These are phyloP conservation scores for Loripinus fragilis DNA, from an alignment of 2,888 invertebrate species.

Conservation along the genomic window DNA sequence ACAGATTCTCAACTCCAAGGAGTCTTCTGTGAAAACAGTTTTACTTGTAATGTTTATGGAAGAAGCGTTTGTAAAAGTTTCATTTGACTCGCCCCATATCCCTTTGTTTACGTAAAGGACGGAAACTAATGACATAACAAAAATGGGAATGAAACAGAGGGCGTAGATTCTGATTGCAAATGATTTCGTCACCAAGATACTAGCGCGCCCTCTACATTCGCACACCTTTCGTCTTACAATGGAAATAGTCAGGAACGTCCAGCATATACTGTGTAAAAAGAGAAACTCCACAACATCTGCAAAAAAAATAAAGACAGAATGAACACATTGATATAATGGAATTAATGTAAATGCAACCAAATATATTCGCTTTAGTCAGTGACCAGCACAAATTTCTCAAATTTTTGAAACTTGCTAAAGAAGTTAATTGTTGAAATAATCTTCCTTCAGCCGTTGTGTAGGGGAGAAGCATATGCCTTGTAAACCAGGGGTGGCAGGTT, in stretches of 20 bases:
- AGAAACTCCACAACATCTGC: conserved; percentile 40
- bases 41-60: too few species aligned
- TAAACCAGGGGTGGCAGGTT: too few species aligned
- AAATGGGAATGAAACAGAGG: conserved; percentile 29
- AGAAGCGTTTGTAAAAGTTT: neutral
- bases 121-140: conserved; percentile 1
- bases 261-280: conserved; percentile 45
- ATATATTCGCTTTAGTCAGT: too few species aligned
- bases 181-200: conserved; percentile 33
- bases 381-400: too few species aligned
- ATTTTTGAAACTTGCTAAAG: too few species aligned
- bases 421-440: too few species aligned
- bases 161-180: conserved; percentile 35
- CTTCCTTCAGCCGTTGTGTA: too few species aligned
- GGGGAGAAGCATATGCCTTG: too few species aligned
- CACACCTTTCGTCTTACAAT: conserved; percentile 49
- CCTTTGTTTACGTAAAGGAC: neutral
- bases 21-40: neutral
- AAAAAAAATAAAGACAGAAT: too few species aligned
- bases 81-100: too few species aligned
- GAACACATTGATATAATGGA: too few species aligned
- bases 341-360: too few species aligned
- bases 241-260: conserved; percentile 43
- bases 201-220: conserved; percentile 47
- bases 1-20: conserved; percentile 16